Evolutionary conservation across 2,888 invertebrate genomes (phyloP).

Genomic region (Bellardia pandia): DNA sequence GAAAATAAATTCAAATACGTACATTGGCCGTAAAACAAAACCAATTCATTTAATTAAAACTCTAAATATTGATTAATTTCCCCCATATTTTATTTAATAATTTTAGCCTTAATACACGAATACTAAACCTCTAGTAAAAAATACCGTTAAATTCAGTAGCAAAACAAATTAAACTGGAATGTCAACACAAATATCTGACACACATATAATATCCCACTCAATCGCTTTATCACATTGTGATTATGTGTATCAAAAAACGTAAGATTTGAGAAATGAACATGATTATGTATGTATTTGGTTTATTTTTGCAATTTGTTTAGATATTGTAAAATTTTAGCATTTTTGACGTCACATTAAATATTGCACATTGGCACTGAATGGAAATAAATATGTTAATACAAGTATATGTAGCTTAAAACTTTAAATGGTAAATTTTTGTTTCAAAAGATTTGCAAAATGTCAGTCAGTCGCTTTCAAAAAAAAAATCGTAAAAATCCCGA

Average conservation of each 20-base stretch:
- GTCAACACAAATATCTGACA: not conserved
- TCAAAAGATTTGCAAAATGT: too few species aligned
- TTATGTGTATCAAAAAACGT: not conserved
- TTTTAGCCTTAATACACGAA: not conserved
- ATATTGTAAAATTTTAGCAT: not conserved
- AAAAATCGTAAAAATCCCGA: too few species aligned
- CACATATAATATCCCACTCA: not conserved
- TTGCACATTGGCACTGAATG: too few species aligned
- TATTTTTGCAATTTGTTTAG: not conserved
- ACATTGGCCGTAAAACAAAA: not conserved
- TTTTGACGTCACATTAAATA: not conserved
- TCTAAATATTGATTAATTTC: constrained; percentile 5
- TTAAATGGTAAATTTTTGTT: too few species aligned
- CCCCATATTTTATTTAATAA: not conserved
- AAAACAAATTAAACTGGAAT: constrained; percentile 21
- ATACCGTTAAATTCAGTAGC: constrained; percentile 11
- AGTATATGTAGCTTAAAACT: too few species aligned
- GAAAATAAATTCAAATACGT: not conserved
- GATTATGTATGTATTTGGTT: constrained; percentile 5
- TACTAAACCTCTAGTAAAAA: not conserved
- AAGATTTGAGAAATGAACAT: constrained; percentile 12
- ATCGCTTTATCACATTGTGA: not conserved
- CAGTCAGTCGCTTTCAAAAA: too few species aligned
- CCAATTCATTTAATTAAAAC: not conserved
- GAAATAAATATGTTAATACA: too few species aligned